phyloP scores from a whole-genome alignment of 2,888 invertebrate genomes.

The Blera fallax region DNA sequence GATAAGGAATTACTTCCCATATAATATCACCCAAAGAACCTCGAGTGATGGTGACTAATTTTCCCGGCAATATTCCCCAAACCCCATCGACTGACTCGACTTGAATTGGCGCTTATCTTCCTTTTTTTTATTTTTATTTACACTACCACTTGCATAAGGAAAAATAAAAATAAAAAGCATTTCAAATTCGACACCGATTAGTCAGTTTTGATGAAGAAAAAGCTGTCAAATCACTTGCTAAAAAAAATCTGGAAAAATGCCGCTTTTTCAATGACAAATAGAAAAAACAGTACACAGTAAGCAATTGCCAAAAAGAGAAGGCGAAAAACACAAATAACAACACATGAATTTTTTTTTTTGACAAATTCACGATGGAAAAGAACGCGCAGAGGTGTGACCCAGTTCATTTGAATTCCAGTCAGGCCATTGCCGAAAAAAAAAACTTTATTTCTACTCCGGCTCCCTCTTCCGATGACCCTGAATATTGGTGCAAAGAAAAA shows the following conservation, averaged over 20 bases:
- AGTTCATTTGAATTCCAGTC: constrained; percentile 53
- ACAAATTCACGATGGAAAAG: constrained; percentile 40
- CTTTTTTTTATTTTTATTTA: background rate
- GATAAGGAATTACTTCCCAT: constrained; percentile 28
- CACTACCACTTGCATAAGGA: background rate
- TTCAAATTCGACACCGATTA: too few relatives aligned
- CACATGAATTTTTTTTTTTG: constrained; percentile 10
- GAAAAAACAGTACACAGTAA: background rate
- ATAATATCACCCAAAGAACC: background rate
- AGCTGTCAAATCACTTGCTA: background rate
- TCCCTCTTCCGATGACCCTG: constrained; percentile 46
- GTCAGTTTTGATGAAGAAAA: background rate
- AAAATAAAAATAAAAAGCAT: background rate
- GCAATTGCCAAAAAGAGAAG: constrained; percentile 12
- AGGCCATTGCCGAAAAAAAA: constrained; percentile 32
- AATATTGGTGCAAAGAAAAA: constrained; percentile 28
- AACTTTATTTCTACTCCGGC: background rate
- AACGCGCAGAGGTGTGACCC: constrained; percentile 52
- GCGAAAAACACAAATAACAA: constrained; percentile 35
- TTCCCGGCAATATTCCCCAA: constrained; percentile 27
- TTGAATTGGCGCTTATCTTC: background rate
- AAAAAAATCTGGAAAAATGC: background rate
- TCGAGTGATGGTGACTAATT: constrained; percentile 26
- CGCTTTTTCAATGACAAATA: background rate
- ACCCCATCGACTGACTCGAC: constrained; percentile 25